A percentile compares a stretch with the other conserved stretches of the same genome.
Conservation (phyloP, 2,888 invertebrate species). For the Pinctada fucata region DNA sequence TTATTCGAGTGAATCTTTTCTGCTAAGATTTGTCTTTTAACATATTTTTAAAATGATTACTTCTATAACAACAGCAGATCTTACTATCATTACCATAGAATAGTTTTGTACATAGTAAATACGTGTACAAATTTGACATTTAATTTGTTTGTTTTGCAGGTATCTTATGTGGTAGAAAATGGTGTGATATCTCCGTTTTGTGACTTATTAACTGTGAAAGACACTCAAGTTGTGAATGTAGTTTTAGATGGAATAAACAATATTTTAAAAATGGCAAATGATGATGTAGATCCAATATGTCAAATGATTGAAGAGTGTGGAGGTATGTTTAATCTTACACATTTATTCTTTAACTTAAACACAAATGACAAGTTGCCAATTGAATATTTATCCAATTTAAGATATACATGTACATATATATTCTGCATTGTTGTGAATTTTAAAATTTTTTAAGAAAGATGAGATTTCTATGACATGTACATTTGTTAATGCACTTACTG, state of each 20-base stretch:
- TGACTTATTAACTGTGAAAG: conserved; percentile 94
- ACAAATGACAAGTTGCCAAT: background rate
- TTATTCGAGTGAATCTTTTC: too few relatives aligned
- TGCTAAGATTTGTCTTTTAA: background rate
- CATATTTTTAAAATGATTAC: conserved; percentile 1
- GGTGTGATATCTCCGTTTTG: conserved; percentile 98
- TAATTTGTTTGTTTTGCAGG: conserved; percentile 47
- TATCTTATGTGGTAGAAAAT: conserved; percentile 87
- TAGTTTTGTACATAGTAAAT: too few relatives aligned
- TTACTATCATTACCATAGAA: background rate
- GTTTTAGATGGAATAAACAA: conserved; percentile 93
- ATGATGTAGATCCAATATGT: conserved; percentile 83
- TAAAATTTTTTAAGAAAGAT: too few relatives aligned
- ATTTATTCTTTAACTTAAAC: background rate
- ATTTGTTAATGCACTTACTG: too few relatives aligned
- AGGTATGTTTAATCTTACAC: conserved; percentile 78
- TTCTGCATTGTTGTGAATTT: too few relatives aligned
- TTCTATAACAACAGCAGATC: background rate
- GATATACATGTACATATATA: too few relatives aligned
- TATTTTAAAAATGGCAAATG: conserved; percentile 95
- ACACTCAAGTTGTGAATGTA: conserved; percentile 85
- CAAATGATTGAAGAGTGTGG: conserved; percentile 98
- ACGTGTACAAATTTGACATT: background rate
- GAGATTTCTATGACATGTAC: too few relatives aligned
- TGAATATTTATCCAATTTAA: too few relatives aligned